Percentiles rank a stretch among this genome's conserved stretches.
phyloP scores from a whole-genome alignment of 2,797 vertebrate species.

The Megaceryle alcyon region DNA sequence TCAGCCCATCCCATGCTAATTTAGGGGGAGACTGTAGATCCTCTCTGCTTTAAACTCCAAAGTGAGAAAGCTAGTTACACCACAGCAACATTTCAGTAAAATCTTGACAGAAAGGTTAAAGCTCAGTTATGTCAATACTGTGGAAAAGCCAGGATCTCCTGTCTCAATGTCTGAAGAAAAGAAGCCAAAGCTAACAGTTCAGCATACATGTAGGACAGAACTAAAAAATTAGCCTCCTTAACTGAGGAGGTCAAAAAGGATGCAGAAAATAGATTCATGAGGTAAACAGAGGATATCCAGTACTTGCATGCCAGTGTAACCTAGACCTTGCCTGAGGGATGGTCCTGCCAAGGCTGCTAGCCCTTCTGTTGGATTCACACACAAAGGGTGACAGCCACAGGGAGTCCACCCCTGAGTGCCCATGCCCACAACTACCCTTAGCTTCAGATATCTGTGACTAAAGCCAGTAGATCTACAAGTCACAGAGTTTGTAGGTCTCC shows the following conservation, averaged over 20 bases:
- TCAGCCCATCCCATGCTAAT: background rate
- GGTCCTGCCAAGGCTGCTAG: background rate
- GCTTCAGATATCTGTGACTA: background rate
- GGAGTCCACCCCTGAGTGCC: background rate
- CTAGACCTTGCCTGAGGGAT: background rate
- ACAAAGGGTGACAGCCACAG: background rate
- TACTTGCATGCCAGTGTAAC: background rate
- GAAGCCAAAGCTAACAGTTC: background rate
- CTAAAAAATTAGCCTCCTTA: background rate
- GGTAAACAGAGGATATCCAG: background rate
- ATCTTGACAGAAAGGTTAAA: background rate
- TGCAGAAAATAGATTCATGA: background rate
- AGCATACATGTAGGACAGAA: background rate
- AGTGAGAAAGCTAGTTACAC: background rate
- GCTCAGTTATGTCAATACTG: background rate
- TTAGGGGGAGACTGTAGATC: background rate
- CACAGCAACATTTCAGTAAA: background rate
- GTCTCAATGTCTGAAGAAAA: background rate
- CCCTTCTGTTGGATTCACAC: background rate
- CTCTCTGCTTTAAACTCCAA: background rate
- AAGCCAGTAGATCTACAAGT: background rate
- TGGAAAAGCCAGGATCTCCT: background rate
- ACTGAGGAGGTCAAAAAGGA: background rate
- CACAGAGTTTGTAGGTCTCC: background rate
- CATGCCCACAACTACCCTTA: fast-evolving